Conservation (phyloP, 2,113 vertebrate species). For the Neodon shergylaensis region DNA sequence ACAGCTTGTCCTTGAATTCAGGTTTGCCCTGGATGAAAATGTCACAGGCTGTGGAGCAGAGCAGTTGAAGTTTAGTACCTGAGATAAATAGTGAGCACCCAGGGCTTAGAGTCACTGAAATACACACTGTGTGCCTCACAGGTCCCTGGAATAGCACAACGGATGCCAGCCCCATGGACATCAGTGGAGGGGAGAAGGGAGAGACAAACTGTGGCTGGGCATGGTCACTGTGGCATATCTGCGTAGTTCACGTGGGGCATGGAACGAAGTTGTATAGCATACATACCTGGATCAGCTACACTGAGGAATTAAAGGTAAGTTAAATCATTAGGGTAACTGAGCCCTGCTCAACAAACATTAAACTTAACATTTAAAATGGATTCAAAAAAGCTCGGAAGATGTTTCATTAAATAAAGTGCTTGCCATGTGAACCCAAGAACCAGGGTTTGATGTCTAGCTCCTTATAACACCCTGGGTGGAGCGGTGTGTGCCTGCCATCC, state of each 20-base stretch:
- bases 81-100: background rate
- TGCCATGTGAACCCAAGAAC: background rate
- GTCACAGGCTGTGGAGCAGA: background rate
- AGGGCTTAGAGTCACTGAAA: background rate
- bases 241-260: background rate
- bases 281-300: background rate
- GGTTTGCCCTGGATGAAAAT: background rate
- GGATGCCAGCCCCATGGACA: background rate
- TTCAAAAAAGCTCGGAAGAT: background rate
- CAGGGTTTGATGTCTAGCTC: background rate
- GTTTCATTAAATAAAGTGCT: background rate
- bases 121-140: background rate
- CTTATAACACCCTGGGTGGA: background rate
- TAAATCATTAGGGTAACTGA: background rate
- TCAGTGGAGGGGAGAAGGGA: background rate
- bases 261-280: too few relatives aligned
- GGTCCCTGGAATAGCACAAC: background rate
- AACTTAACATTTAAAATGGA: background rate
- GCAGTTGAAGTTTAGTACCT: background rate
- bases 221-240: background rate
- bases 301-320: background rate
- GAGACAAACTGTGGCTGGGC: background rate
- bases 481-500: background rate
- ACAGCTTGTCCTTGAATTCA: background rate
- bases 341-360: background rate